Evolutionary conservation across 2,113 vertebrate genomes (phyloP).

Genomic region (Hassar affinis): DNA sequence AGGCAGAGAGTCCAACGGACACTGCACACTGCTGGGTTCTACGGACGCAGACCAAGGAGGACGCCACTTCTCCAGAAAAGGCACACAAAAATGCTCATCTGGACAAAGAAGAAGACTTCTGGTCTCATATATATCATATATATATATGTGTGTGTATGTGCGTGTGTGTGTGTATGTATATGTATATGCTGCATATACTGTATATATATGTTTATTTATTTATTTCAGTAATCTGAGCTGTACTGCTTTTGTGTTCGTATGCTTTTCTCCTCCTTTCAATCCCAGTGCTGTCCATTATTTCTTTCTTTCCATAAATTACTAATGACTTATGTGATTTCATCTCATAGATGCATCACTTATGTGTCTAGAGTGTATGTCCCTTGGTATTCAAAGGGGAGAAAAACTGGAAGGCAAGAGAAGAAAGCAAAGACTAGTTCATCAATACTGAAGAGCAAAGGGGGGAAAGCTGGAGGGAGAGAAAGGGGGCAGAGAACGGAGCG

Average conservation of each 20-base stretch:
- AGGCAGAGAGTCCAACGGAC: too few species aligned
- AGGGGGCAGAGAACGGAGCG: neutral
- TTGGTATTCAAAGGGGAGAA: neutral
- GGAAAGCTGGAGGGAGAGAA: neutral
- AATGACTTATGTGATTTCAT: neutral
- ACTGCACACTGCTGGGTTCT: too few species aligned
- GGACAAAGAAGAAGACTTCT: too few species aligned
- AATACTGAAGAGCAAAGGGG: neutral
- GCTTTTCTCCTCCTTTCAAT: neutral
- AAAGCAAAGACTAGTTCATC: neutral
- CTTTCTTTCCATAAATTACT: neutral
- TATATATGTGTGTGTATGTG: too few species aligned
- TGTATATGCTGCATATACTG: too few species aligned
- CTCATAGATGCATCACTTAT: neutral
- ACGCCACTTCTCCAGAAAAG: too few species aligned
- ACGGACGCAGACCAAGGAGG: too few species aligned
- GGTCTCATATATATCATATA: too few species aligned
- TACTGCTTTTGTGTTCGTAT: neutral
- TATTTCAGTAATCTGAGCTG: neutral
- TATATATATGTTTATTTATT: too few species aligned
- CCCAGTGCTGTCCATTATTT: neutral
- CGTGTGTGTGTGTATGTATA: too few species aligned
- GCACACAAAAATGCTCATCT: too few species aligned
- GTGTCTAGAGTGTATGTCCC: neutral
- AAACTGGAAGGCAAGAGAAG: neutral